These are phyloP conservation scores for Acleris sparsana DNA, from an alignment of 2,888 invertebrate genomes.

Conservation along the genomic window DNA sequence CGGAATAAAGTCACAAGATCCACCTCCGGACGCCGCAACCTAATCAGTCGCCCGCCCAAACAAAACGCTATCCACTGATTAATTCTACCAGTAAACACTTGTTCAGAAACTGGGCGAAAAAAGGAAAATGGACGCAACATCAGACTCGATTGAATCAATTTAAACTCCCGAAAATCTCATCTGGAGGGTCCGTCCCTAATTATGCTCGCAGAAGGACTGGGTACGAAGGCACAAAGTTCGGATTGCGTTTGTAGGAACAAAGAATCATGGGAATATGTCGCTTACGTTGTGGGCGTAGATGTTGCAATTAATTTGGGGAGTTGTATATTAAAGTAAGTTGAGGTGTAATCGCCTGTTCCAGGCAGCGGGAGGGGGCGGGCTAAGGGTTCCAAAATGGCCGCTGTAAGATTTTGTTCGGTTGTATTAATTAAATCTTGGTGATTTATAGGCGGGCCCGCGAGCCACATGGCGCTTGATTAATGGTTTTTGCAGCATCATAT, in stretches of 20 bases:
- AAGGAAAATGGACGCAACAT: constrained; percentile 57
- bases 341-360: constrained; percentile 78
- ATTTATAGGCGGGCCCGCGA: constrained; percentile 73
- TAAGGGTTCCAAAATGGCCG: constrained; percentile 79
- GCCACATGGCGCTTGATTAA: constrained; percentile 73
- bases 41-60: constrained; percentile 25
- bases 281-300: constrained; percentile 42
- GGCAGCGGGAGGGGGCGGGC: constrained; percentile 66
- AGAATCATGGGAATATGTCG: constrained; percentile 42
- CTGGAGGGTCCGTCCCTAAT: constrained; percentile 79
- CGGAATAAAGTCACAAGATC: constrained; percentile 22
- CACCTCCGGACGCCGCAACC: constrained; percentile 3
- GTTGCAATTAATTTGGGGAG: constrained; percentile 30
- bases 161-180: constrained; percentile 79
- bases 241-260: constrained; percentile 46
- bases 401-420: constrained; percentile 80
- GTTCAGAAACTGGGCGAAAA: constrained; percentile 32
- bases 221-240: constrained; percentile 66
- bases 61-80: constrained; percentile 22
- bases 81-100: constrained; percentile 33
- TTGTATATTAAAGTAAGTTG: constrained; percentile 53
- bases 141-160: constrained; percentile 81
- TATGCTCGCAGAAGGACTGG: constrained; percentile 76
- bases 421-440: constrained; percentile 83
- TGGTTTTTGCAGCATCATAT: constrained; percentile 69